These are phyloP conservation scores for Actinernus sp. DNA, from an alignment of 92 coral and sea anemone species.

Conservation along the genomic window DNA sequence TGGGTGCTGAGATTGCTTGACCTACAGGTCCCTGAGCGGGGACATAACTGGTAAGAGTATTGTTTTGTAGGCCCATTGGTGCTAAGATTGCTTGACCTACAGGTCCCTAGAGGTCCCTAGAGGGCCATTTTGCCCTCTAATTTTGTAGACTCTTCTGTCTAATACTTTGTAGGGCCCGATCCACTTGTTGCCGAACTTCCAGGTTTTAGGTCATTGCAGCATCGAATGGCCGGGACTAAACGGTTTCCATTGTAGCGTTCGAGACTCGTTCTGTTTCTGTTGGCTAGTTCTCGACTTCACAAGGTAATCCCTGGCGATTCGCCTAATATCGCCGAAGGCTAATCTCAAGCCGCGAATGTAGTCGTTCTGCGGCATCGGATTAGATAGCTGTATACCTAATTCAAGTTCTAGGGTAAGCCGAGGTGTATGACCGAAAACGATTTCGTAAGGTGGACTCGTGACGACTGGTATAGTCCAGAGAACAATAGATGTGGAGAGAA, in stretches of 20 bases:
- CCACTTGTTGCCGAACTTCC: constrained; percentile 64
- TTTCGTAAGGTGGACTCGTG: constrained; percentile 54
- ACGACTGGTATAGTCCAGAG: too few relatives aligned
- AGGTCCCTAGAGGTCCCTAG: too few relatives aligned
- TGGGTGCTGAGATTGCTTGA: too few relatives aligned
- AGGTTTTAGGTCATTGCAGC: constrained; percentile 41
- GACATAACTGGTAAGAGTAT: too few relatives aligned
- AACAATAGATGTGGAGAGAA: too few relatives aligned
- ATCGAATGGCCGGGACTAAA: constrained; percentile 22
- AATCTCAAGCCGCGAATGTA: constrained; percentile 4
- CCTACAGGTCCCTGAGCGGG: too few relatives aligned
- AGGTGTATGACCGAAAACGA: constrained; percentile 54
- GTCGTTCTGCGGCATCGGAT: constrained; percentile 17
- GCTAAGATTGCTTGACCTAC: too few relatives aligned
- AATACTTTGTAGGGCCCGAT: constrained; percentile 44
- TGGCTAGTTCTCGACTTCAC: constrained; percentile 3
- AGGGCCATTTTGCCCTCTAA: too few relatives aligned
- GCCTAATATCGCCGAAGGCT: constrained; percentile 15
- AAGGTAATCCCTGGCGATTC: constrained; percentile 20
- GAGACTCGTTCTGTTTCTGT: constrained; percentile 4
- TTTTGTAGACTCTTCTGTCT: too few relatives aligned
- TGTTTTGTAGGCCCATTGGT: too few relatives aligned
- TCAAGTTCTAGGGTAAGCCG: constrained; percentile 52
- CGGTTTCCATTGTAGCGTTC: too few relatives aligned
- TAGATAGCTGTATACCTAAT: constrained; percentile 32